phyloP scores from a whole-genome alignment of 2,797 vertebrate genomes.

The Micropoecilia bifurca region DNA sequence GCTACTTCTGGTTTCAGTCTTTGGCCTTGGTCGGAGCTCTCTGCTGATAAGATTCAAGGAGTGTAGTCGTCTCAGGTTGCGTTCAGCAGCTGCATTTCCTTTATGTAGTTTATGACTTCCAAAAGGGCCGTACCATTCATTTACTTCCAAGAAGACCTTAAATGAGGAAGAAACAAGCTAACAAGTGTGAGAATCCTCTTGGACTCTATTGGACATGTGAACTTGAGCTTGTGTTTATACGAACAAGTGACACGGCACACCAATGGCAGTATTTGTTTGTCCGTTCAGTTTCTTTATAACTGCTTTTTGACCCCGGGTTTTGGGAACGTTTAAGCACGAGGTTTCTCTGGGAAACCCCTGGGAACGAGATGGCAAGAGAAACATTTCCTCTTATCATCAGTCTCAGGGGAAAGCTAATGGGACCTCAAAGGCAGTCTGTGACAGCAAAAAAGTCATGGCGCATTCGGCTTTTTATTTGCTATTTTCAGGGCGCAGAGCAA shows the following conservation, averaged over 20 bases:
- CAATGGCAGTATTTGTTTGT: slow-evolving; percentile 40
- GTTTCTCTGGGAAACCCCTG: slow-evolving; percentile 25
- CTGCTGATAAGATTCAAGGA: background rate
- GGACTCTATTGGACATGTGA: background rate
- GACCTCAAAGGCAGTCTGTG: background rate
- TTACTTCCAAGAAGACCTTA: background rate
- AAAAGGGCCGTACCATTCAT: background rate
- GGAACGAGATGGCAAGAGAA: slow-evolving; percentile 8
- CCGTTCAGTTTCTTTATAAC: slow-evolving; percentile 16
- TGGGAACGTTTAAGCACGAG: slow-evolving; percentile 11
- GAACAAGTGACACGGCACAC: background rate
- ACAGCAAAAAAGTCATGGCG: background rate
- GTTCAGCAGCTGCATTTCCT: background rate
- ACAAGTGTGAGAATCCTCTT: background rate
- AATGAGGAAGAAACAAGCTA: background rate
- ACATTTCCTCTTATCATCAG: slow-evolving; percentile 7
- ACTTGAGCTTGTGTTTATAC: slow-evolving; percentile 4
- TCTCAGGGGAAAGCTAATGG: background rate
- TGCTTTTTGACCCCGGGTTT: slow-evolving; percentile 9
- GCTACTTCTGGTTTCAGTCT: background rate
- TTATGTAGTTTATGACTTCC: background rate
- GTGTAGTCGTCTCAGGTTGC: background rate
- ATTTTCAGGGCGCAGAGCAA: too few species aligned
- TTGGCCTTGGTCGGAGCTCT: background rate
- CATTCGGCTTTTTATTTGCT: background rate